A percentile compares a stretch with the other conserved stretches of the same genome.
Conservation (phyloP, 1,140 invertebrate species). For the Diabrotica virgifera region DNA sequence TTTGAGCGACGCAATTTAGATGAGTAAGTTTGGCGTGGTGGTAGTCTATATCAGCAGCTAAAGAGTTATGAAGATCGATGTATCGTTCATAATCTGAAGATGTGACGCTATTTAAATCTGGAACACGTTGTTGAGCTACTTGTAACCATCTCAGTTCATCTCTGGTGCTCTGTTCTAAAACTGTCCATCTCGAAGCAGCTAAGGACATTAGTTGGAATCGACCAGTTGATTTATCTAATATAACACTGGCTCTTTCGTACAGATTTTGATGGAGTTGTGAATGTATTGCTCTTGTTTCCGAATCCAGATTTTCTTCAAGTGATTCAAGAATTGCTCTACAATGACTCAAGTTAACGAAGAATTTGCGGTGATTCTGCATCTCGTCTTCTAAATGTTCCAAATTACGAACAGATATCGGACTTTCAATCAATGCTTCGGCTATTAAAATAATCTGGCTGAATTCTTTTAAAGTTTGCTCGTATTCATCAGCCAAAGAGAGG, state of each 20-base stretch:
- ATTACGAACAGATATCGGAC: constrained; percentile 68
- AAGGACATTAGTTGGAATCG: constrained; percentile 77
- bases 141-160: constrained; percentile 79
- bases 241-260: constrained; percentile 66
- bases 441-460: constrained; percentile 80
- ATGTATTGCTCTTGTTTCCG: constrained; percentile 70
- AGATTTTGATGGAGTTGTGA: constrained; percentile 72
- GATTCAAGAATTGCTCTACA: constrained; percentile 81
- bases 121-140: constrained; percentile 75
- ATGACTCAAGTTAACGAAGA: constrained; percentile 83
- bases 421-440: constrained; percentile 72
- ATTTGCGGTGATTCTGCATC: constrained; percentile 84
- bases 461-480: constrained; percentile 80
- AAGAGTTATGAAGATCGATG: constrained; percentile 75
- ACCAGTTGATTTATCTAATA: constrained; percentile 75
- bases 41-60: constrained; percentile 71
- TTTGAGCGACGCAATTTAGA: constrained; percentile 66
- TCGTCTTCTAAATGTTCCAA: constrained; percentile 78
- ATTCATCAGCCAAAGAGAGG: constrained; percentile 73
- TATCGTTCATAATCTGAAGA: constrained; percentile 80
- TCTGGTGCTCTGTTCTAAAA: constrained; percentile 74
- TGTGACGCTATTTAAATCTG: constrained; percentile 71
- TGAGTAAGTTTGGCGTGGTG: constrained; percentile 74
- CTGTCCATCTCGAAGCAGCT: constrained; percentile 77
- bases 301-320: constrained; percentile 76